Evolutionary conservation across 2,888 invertebrate genomes (phyloP).

Genomic region (Microctonus brassicae): DNA sequence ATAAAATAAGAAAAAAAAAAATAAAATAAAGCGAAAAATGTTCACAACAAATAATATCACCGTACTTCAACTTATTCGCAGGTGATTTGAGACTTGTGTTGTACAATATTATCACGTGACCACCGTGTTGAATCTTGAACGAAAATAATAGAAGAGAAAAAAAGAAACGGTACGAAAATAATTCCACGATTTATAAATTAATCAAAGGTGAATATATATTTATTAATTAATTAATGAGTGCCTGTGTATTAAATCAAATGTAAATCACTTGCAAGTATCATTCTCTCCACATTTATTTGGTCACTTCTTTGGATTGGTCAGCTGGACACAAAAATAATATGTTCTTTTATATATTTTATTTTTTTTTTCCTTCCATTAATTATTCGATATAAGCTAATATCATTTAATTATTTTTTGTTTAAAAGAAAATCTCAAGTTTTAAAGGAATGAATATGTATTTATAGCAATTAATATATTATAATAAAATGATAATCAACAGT

Average conservation of each 20-base stretch:
- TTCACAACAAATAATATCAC: conserved; percentile 28
- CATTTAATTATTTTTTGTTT: conserved; percentile 28
- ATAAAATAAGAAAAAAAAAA: conserved; percentile 38
- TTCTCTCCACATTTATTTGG: conserved; percentile 67
- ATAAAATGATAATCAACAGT: conserved; percentile 49
- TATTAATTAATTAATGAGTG: not conserved
- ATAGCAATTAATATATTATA: conserved; percentile 31
- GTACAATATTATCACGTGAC: conserved; percentile 63
- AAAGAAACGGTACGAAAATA: conserved; percentile 27
- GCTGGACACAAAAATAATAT: conserved; percentile 61
- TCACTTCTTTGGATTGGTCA: conserved; percentile 70
- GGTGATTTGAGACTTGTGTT: conserved; percentile 46
- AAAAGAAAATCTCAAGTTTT: conserved; percentile 29
- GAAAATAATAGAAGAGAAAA: conserved; percentile 37
- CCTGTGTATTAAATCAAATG: too few relatives aligned
- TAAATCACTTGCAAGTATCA: conserved; percentile 63
- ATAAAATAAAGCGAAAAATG: conserved; percentile 41
- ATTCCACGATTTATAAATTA: not conserved
- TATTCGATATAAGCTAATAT: conserved; percentile 14
- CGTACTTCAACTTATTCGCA: conserved; percentile 21
- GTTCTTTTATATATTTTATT: conserved; percentile 47
- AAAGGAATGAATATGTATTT: conserved; percentile 36
- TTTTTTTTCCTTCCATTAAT: conserved; percentile 32
- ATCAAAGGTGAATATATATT: conserved; percentile 33
- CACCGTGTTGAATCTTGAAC: conserved; percentile 55